These are phyloP conservation scores for Drosophila helvetica DNA, from an alignment of 2,888 invertebrate genomes.

Conservation along the genomic window DNA sequence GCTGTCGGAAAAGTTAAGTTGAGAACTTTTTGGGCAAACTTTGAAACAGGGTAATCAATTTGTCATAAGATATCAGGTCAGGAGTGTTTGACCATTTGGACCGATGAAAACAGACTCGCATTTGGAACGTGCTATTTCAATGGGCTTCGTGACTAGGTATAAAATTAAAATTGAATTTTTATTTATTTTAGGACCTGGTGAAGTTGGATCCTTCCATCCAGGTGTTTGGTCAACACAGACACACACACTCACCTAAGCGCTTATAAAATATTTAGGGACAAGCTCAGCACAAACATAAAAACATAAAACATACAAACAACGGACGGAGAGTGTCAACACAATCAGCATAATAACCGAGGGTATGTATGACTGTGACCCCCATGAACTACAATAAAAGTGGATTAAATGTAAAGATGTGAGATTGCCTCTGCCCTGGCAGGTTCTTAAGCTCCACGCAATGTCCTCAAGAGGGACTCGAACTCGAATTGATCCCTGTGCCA, in stretches of 20 bases:
- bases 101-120: not conserved
- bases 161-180: slow-evolving; percentile 54
- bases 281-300: no score
- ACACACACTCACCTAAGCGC: slow-evolving; percentile 16
- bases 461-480: no score
- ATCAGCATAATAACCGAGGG: slow-evolving; percentile 6
- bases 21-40: not conserved
- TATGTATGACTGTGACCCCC: no score
- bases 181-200: slow-evolving; percentile 33
- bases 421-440: no score
- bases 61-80: slow-evolving; percentile 28
- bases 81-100: slow-evolving; percentile 2
- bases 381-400: no score
- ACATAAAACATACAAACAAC: slow-evolving; percentile 24
- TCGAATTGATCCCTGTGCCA: slow-evolving; percentile 52
- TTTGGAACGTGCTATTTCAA: slow-evolving; percentile 26
- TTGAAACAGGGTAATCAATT: slow-evolving; percentile 35
- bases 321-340: slow-evolving; percentile 60
- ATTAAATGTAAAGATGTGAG: no score
- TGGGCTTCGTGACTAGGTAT: slow-evolving; percentile 3
- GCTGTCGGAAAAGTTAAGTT: not conserved
- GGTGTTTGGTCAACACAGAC: not conserved
- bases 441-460: no score
- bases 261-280: no score
- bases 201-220: not conserved